Conservation (phyloP, 2,888 invertebrate genomes). For the Drosophila rellima region DNA sequence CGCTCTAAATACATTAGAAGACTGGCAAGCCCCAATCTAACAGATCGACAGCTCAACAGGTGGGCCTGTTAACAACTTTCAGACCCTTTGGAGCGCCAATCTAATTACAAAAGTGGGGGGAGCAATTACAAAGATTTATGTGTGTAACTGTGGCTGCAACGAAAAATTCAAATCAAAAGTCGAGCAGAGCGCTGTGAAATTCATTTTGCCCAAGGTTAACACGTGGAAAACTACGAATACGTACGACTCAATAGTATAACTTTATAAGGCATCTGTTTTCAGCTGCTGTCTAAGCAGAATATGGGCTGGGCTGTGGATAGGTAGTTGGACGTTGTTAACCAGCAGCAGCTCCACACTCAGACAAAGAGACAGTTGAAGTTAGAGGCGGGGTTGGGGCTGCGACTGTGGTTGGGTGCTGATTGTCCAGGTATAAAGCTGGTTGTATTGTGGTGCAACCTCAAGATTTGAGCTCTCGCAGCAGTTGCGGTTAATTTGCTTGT, state of each 20-base stretch:
- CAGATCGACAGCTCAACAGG: constrained; percentile 40
- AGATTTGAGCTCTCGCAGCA: constrained; percentile 52
- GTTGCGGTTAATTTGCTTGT: constrained; percentile 80
- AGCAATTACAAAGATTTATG: constrained; percentile 27
- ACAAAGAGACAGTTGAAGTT: constrained; percentile 53
- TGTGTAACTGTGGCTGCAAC: constrained; percentile 13
- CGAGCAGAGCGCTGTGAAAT: constrained; percentile 58
- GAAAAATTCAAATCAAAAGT: constrained; percentile 62
- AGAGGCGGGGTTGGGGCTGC: constrained; percentile 6
- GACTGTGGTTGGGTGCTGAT: constrained; percentile 53
- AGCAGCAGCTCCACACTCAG: constrained; percentile 10
- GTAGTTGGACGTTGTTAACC: constrained; percentile 44
- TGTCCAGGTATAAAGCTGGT: constrained; percentile 48
- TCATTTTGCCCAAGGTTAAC: constrained; percentile 73
- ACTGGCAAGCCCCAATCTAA: constrained; percentile 7
- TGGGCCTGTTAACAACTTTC: constrained; percentile 34
- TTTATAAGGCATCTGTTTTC: constrained; percentile 43
- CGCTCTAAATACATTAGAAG: constrained; percentile 52
- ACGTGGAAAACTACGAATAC: constrained; percentile 54
- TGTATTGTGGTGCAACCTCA: constrained; percentile 68
- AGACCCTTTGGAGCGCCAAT: constrained; percentile 25
- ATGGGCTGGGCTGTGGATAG: constrained; percentile 67
- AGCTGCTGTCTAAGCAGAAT: constrained; percentile 59
- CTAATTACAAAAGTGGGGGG: constrained; percentile 22
- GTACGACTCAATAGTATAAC: too few species aligned